A percentile compares a stretch with the other conserved stretches of the same genome.
phyloP scores from a whole-genome alignment of 2,797 vertebrate species.

The Pogoniulus pusillus region DNA sequence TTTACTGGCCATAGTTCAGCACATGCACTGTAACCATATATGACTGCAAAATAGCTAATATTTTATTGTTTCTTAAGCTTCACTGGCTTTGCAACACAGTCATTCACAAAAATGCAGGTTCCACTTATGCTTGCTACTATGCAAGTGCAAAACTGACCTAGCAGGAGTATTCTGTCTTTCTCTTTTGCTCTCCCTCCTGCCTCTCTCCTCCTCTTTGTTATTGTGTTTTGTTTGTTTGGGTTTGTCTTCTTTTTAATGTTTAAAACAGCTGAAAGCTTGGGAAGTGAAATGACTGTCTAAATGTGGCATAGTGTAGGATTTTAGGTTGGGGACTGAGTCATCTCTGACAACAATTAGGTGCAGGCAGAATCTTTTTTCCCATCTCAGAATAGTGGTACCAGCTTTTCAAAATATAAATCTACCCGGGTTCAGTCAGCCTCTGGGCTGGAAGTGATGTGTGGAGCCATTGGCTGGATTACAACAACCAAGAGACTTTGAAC shows the following conservation, averaged over 20 bases:
- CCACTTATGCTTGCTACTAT: neutral
- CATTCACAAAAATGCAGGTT: constrained; percentile 3
- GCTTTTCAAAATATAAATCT: neutral
- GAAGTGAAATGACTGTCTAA: neutral
- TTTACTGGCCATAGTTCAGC: neutral
- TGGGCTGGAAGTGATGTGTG: neutral
- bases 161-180: neutral
- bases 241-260: neutral
- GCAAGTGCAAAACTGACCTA: neutral
- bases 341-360: neutral
- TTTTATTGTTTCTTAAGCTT: neutral
- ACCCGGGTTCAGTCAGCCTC: neutral
- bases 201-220: fast-evolving
- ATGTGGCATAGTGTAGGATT: neutral
- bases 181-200: neutral
- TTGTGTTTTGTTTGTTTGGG: too few species aligned
- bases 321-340: neutral
- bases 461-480: neutral
- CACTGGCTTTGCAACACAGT: neutral
- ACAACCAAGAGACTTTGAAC: constrained; percentile 38
- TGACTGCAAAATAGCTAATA: neutral
- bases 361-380: neutral
- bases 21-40: neutral
- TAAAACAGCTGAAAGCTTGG: neutral
- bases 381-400: neutral